Conservation (phyloP, 1,140 invertebrate species). For the Hylaeus volcanicus region DNA sequence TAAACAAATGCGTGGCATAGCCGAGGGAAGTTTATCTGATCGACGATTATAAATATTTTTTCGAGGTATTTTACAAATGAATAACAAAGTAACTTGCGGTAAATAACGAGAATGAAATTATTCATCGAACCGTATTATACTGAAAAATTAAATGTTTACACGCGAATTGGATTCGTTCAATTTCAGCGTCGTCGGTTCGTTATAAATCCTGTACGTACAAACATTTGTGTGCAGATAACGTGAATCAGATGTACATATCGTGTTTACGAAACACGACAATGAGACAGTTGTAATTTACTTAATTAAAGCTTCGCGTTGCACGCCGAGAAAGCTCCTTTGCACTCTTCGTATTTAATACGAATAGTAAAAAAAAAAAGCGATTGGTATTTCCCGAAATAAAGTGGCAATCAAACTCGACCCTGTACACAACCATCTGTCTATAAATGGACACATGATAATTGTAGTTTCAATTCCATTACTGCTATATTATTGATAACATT, state of each 20-base stretch:
- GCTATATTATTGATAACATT: no score
- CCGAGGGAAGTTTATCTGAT: no score
- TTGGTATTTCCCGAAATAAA: no score
- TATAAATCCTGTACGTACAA: constrained; percentile 36
- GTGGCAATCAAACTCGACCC: no score
- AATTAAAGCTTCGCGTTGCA: background rate
- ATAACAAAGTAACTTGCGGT: background rate
- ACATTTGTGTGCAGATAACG: constrained; percentile 7
- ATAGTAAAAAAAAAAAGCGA: no score
- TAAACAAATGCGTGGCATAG: no score
- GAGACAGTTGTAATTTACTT: constrained; percentile 1
- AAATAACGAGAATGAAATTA: background rate
- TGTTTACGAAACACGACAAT: background rate
- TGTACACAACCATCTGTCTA: no score
- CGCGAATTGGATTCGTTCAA: background rate
- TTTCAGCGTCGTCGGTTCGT: constrained; percentile 11
- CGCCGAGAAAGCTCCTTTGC: background rate
- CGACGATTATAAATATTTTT: no score
- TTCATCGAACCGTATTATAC: background rate
- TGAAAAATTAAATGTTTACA: constrained; percentile 1
- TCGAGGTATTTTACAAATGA: no score
- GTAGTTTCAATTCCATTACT: no score
- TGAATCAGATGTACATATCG: background rate
- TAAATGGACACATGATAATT: no score
- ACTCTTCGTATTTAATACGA: no score